These are phyloP conservation scores for Troides oblongomaculatus DNA, from an alignment of 2,888 invertebrate species.

Conservation along the genomic window DNA sequence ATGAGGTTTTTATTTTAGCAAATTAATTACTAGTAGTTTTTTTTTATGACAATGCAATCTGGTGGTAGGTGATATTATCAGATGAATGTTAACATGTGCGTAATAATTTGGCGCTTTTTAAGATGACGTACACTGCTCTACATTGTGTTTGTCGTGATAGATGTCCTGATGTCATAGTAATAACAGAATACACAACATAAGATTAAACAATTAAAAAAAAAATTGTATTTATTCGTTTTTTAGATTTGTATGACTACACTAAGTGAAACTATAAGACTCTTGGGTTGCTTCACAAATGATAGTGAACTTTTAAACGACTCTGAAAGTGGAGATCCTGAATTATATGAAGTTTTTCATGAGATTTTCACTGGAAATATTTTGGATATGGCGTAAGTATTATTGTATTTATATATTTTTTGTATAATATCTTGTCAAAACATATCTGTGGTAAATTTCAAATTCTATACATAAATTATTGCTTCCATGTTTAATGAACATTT, in stretches of 20 bases:
- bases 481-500: no score
- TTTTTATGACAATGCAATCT: not conserved
- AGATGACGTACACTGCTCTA: no score
- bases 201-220: no score
- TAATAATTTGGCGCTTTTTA: no score
- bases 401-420: not conserved
- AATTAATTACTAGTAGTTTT: constrained; percentile 12
- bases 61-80: no score
- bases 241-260: constrained; percentile 96
- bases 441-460: no score
- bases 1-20: constrained; percentile 82
- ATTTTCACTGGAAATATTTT: constrained; percentile 88
- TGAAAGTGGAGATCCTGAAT: constrained; percentile 63
- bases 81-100: no score
- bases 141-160: no score
- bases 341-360: constrained; percentile 82
- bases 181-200: no score
- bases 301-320: constrained; percentile 69
- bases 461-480: no score
- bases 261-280: constrained; percentile 93
- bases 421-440: no score
- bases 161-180: not conserved
- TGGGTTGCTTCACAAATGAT: constrained; percentile 91
- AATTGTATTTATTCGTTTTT: constrained; percentile 30
- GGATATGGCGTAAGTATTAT: constrained; percentile 80